Base-by-base conservation (phyloP, 2,888 invertebrate species). In the Tipula vernalis region DNA sequence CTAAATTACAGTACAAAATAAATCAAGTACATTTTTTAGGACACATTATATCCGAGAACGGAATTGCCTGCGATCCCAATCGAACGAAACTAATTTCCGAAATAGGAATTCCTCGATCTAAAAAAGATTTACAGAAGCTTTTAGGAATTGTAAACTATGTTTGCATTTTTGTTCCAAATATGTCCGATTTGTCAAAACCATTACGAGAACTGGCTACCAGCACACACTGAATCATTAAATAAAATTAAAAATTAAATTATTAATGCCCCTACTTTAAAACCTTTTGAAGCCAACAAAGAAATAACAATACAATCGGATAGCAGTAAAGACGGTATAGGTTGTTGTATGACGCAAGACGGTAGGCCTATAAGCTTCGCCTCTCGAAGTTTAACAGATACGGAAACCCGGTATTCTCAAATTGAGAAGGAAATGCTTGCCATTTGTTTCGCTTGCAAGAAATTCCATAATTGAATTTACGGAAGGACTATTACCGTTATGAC, bases 61-160 rank as follows among this genome's bases (percentile, higher is more conserved):
- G 83, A 28, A 28, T 83, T 12, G 2, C 15, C 1, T 83, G 83
- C 28, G 83, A 83, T 28, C 83, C 18, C 12, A 15, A 83, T 18
- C 4, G 83, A 83, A 83, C 28, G 15, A 28, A 83, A 28, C 2
- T 1, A 83, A 28, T 28, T 28, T 28, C 28, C 28, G 28, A 28
- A 28, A 28, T 28, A 28, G 28, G 28, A 28, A 28, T 28, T 28
- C 83, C 83, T 18, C 15, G 28, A 83, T 18, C 10, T 28, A 83
- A 83, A 3, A 28, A 28, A 4, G 83, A 83, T 83, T 83, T 83
- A 28, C 83, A 83, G 5, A 15, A 28, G 10, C 28, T 83, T 5
- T 87, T 88, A 5, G 83, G 88, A 44, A 88, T 88, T 87, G 83
- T 88, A n/a, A n/a, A n/a, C 10, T n/a, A n/a, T n/a, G 88, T 87